Conservation (phyloP, 2,113 vertebrate species). For the Ciconia stormi region DNA sequence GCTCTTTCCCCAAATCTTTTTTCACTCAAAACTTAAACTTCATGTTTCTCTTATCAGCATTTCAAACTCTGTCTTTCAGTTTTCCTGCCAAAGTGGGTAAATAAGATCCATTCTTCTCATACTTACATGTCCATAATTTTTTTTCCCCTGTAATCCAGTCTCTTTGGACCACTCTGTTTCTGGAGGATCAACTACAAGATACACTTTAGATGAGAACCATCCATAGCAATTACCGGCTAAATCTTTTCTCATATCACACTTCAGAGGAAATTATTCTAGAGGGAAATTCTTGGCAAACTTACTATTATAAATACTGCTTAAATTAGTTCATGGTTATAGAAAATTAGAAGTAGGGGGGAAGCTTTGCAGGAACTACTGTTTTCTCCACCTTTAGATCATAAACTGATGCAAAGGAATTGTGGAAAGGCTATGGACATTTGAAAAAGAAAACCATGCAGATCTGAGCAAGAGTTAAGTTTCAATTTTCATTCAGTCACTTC, state of each 20-base stretch:
- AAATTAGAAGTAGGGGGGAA: not conserved
- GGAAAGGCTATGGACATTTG: not conserved
- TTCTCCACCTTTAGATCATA: not conserved
- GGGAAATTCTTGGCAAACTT: not conserved
- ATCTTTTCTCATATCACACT: not conserved
- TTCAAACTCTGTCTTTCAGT: not conserved
- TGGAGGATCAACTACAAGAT: not conserved
- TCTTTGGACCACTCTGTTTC: not conserved
- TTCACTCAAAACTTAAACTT: not conserved
- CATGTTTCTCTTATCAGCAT: fast-evolving
- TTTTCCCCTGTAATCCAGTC: not conserved
- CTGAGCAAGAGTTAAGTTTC: not conserved
- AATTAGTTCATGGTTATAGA: not conserved
- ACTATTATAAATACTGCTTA: not conserved
- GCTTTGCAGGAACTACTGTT: not conserved
- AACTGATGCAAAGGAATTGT: not conserved
- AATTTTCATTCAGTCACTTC: not conserved
- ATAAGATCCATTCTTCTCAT: not conserved
- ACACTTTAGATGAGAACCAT: not conserved
- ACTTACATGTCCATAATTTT: not conserved
- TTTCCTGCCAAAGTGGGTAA: not conserved
- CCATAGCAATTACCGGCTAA: not conserved
- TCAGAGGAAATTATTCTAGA: not conserved
- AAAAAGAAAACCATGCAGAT: not conserved
- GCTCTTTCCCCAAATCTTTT: not conserved